Percentiles rank a stretch among this genome's conserved stretches.
Conservation (phyloP, 2,113 vertebrate species). For the Etheostoma spectabile region DNA sequence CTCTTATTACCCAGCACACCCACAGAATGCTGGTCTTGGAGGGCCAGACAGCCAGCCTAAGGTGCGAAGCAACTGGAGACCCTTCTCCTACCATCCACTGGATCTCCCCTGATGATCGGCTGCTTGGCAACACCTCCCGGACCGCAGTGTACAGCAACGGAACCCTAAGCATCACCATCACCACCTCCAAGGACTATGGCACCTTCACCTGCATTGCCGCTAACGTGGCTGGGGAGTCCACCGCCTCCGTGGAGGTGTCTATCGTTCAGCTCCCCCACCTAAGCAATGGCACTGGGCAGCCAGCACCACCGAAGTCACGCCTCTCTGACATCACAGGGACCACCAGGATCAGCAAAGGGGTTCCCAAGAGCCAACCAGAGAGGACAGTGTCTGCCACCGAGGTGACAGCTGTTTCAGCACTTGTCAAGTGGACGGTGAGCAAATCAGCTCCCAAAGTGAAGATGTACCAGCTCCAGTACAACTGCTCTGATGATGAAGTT, state of each 20-base stretch:
- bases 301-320: constrained; percentile 87
- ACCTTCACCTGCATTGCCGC: constrained; percentile 96
- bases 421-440: constrained; percentile 93
- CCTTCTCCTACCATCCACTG: constrained; percentile 94
- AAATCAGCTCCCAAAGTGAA: constrained; percentile 92
- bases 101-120: constrained; percentile 90
- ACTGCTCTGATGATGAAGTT: constrained; percentile 95
- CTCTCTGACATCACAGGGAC: constrained; percentile 94
- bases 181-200: constrained; percentile 93
- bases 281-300: constrained; percentile 88
- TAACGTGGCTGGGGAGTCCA: constrained; percentile 93
- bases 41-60: constrained; percentile 91
- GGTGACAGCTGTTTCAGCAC: constrained; percentile 91
- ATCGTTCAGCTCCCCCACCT: constrained; percentile 94
- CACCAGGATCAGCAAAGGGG: constrained; percentile 86
- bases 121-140: constrained; percentile 92
- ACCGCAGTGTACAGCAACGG: constrained; percentile 89
- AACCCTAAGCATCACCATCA: constrained; percentile 92
- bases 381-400: constrained; percentile 89
- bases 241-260: constrained; percentile 90
- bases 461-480: constrained; percentile 97
- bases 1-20: constrained; percentile 94
- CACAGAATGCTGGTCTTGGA: constrained; percentile 92
- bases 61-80: constrained; percentile 93
- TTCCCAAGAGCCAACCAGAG: constrained; percentile 85